Percentiles rank a stretch among this genome's conserved stretches.
Conservation (phyloP, 1,140 invertebrate genomes). For the Bicyclus anynana region DNA sequence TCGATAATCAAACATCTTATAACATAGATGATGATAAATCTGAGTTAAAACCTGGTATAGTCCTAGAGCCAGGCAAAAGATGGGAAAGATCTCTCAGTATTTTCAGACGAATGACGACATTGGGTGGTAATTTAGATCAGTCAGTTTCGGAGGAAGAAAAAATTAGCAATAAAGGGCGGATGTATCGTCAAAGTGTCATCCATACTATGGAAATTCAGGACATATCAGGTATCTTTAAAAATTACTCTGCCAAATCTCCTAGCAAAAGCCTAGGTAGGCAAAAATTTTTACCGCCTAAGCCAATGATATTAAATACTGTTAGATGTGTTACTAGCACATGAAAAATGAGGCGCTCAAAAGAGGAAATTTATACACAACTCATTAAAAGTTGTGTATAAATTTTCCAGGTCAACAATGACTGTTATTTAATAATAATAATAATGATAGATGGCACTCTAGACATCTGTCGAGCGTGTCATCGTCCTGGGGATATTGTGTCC, state of each 20-base stretch:
- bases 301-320: no score
- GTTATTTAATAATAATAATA: no score
- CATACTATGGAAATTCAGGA: slow-evolving; percentile 68
- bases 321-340: no score
- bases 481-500: no score
- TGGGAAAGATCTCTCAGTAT: slow-evolving; percentile 72
- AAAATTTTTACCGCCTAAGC: no score
- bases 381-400: no score
- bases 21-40: background rate
- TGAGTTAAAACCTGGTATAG: slow-evolving; percentile 45
- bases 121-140: slow-evolving; percentile 47
- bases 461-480: no score
- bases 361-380: no score
- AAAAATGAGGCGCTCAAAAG: no score
- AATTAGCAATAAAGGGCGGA: slow-evolving; percentile 52
- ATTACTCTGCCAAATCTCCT: background rate
- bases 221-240: slow-evolving; percentile 23
- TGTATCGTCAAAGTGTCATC: slow-evolving; percentile 68
- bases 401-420: no score
- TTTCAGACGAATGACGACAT: slow-evolving; percentile 60
- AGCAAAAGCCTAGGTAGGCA: no score
- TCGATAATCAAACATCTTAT: background rate
- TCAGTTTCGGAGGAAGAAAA: slow-evolving; percentile 51
- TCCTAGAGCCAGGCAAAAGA: slow-evolving; percentile 67
- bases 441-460: no score